A percentile compares a stretch with the other conserved stretches of the same genome.
These are phyloP conservation scores for Helarctos malayanus DNA, from an alignment of 2,797 vertebrate genomes.

Conservation along the genomic window DNA sequence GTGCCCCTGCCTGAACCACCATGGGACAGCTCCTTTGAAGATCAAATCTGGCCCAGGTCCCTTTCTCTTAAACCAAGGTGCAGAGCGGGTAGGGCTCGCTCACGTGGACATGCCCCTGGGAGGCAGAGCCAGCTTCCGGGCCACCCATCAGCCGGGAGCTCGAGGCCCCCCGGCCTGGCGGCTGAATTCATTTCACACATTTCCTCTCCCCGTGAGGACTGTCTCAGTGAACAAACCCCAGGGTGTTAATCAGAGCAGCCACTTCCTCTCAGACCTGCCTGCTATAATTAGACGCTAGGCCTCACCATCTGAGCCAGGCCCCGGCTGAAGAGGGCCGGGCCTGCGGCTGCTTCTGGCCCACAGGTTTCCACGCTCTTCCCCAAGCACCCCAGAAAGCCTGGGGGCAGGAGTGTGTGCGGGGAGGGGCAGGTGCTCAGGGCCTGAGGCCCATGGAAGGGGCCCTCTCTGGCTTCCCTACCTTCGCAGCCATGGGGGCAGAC, in stretches of 20 bases:
- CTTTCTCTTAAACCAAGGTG: neutral
- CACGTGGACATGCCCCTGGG: fast-evolving
- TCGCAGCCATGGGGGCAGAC: fast-evolving
- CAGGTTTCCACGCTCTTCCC: neutral
- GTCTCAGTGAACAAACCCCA: neutral
- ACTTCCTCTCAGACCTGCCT: constrained; percentile 61
- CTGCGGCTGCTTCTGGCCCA: neutral
- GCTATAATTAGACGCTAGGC: constrained; percentile 56
- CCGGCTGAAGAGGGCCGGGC: neutral
- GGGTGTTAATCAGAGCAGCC: constrained; percentile 50
- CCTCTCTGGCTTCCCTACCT: fast-evolving
- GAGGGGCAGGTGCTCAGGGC: too few relatives aligned
- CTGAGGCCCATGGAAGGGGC: fast-evolving
- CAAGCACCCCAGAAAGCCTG: neutral
- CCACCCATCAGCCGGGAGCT: neutral
- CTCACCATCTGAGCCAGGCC: neutral
- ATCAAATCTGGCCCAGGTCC: neutral
- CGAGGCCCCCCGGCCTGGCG: fast-evolving
- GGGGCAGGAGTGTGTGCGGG: fast-evolving
- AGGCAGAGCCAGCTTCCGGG: neutral
- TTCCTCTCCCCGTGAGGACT: neutral
- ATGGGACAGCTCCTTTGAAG: neutral
- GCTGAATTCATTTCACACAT: neutral
- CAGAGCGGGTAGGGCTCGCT: neutral
- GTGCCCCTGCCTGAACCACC: neutral